Conservation (phyloP, 2,888 invertebrate genomes). For the Chalcis sispes region DNA sequence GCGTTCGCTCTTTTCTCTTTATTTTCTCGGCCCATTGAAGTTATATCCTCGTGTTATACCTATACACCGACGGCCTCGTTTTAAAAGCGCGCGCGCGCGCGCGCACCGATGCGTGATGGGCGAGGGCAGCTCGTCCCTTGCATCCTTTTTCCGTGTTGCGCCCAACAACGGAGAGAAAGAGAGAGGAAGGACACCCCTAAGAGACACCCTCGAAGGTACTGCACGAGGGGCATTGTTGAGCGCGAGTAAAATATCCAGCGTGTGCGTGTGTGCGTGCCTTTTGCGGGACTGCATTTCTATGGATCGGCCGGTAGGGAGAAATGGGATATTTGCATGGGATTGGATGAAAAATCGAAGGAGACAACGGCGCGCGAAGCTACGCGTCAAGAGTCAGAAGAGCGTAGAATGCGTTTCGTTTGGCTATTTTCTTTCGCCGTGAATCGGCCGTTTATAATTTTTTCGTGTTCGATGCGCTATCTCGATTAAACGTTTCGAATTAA, state of each 20-base stretch:
- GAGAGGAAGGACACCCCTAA: too few relatives aligned
- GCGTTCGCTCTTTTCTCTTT: too few relatives aligned
- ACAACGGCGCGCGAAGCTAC: neutral
- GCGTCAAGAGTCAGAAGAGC: conserved; percentile 22
- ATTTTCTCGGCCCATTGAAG: conserved; percentile 56
- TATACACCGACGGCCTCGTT: conserved; percentile 62
- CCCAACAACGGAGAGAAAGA: too few relatives aligned
- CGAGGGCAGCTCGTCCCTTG: neutral
- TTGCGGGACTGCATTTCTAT: conserved; percentile 35
- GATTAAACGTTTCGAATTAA: too few relatives aligned
- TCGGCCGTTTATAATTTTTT: too few relatives aligned
- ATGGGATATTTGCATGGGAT: conserved; percentile 48
- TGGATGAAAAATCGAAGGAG: conserved; percentile 36
- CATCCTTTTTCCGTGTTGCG: neutral
- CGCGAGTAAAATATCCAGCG: too few relatives aligned
- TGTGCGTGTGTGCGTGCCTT: too few relatives aligned
- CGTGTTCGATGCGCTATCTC: too few relatives aligned
- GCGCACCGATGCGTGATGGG: conserved; percentile 71
- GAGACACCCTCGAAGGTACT: too few relatives aligned
- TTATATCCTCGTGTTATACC: conserved; percentile 18
- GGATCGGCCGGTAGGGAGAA: conserved; percentile 23
- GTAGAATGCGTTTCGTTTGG: neutral
- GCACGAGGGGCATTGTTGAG: conserved; percentile 32
- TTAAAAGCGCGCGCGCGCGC: too few relatives aligned
- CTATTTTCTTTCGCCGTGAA: neutral